Percentiles rank a stretch among this genome's conserved stretches.
phyloP scores from a whole-genome alignment of 2,797 vertebrate species.

The Diplodus sargus region DNA sequence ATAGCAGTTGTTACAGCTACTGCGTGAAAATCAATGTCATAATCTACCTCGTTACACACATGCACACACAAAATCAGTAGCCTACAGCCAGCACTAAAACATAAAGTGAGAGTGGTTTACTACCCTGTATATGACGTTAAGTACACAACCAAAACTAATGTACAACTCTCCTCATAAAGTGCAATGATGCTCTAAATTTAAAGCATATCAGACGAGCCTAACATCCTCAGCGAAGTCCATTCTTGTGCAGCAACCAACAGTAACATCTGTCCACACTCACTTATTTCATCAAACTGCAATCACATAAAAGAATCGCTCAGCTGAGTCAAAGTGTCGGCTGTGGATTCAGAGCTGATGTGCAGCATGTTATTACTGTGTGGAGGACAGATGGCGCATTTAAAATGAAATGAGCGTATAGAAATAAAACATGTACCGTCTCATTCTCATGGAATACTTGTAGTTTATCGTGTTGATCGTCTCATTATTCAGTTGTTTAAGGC shows the following conservation, averaged over 20 bases:
- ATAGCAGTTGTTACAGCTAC: not conserved
- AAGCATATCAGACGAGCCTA: not conserved
- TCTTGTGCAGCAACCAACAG: not conserved
- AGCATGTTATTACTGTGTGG: not conserved
- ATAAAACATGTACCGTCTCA: not conserved
- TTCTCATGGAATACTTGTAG: not conserved
- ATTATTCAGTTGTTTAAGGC: not conserved
- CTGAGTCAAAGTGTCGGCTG: not conserved
- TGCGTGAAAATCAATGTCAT: not conserved
- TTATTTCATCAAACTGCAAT: constrained; percentile 1
- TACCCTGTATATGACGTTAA: not conserved
- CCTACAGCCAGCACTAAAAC: not conserved
- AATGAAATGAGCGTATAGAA: not conserved
- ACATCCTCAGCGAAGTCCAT: not conserved
- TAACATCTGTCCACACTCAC: not conserved
- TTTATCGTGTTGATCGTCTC: not conserved
- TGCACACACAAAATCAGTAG: not conserved
- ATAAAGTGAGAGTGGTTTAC: not conserved
- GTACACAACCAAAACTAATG: not conserved
- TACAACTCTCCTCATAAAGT: constrained; percentile 2
- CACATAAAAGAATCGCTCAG: not conserved
- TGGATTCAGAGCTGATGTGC: not conserved
- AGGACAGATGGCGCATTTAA: constrained; percentile 23
- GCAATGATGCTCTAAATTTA: not conserved
- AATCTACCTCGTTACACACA: not conserved